Percentiles rank a stretch among this genome's conserved stretches.
Conservation (phyloP, 2,888 invertebrate species). For the Incurvaria masculella region DNA sequence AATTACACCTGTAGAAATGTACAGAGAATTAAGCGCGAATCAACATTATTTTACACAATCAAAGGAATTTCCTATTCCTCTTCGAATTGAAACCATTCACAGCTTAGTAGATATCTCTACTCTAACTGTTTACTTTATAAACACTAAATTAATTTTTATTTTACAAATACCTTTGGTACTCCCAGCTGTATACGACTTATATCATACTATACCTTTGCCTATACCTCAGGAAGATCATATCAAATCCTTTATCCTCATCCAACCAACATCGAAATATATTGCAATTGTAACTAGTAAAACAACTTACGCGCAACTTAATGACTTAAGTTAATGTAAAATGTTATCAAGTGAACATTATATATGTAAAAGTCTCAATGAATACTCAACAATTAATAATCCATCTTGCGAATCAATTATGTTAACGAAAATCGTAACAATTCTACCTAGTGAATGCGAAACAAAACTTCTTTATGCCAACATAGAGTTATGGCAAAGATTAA, state of each 20-base stretch:
- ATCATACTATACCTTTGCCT: conserved; percentile 4
- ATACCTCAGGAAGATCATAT: conserved; percentile 1
- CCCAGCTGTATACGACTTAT: conserved; percentile 4
- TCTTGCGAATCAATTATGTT: conserved; percentile 1
- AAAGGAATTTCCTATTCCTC: background rate
- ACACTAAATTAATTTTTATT: background rate
- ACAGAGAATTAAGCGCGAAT: conserved; percentile 8
- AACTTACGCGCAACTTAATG: conserved; percentile 6
- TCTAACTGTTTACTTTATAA: background rate
- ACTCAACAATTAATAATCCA: conserved; percentile 2
- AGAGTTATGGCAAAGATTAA: conserved; percentile 6
- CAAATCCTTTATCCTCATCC: background rate
- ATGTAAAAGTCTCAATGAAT: conserved; percentile 7
- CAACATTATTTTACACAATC: conserved; percentile 8
- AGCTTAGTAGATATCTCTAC: conserved; percentile 3
- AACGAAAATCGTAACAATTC: conserved; percentile 2
- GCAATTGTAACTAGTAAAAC: conserved; percentile 5
- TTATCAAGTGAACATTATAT: conserved; percentile 6
- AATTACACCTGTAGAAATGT: conserved; percentile 15
- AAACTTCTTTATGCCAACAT: conserved; percentile 5
- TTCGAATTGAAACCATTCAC: background rate
- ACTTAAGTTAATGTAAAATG: conserved; percentile 3
- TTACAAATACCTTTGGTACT: conserved; percentile 6
- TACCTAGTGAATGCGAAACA: conserved; percentile 3
- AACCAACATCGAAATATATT: conserved; percentile 4